A percentile compares a stretch with the other conserved stretches of the same genome.
Evolutionary conservation across 2,797 vertebrate genomes (phyloP).

Genomic region (Toxotes lorentzi): DNA sequence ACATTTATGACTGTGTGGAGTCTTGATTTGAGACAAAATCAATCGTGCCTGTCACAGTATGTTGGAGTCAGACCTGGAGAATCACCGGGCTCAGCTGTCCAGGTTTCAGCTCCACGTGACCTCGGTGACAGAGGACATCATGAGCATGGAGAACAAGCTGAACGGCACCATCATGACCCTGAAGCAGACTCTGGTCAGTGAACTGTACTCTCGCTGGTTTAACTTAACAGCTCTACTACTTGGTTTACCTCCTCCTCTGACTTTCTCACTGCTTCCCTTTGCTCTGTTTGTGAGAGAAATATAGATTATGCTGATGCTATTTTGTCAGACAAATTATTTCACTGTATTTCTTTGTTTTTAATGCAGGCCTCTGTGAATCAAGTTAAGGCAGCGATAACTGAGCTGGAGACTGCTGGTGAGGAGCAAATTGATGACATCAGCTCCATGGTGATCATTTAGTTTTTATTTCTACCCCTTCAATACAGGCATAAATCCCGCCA

Average conservation of each 20-base stretch:
- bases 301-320: neutral
- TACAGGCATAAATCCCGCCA: neutral
- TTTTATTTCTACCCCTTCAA: neutral
- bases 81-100: slow-evolving; percentile 75
- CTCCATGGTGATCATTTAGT: slow-evolving; percentile 54
- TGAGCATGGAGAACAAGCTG: slow-evolving; percentile 70
- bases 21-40: neutral
- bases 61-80: slow-evolving; percentile 80
- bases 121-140: slow-evolving; percentile 71
- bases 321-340: no score
- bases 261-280: neutral
- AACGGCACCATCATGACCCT: slow-evolving; percentile 63
- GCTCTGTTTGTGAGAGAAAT: neutral
- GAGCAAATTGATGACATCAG: slow-evolving; percentile 64
- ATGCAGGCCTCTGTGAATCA: slow-evolving; percentile 57
- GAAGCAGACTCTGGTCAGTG: slow-evolving; percentile 65
- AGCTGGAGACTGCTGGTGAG: slow-evolving; percentile 57
- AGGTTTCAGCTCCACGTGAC: slow-evolving; percentile 75
- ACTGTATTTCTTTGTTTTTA: neutral
- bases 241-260: neutral
- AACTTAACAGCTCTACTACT: neutral
- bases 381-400: slow-evolving; percentile 54
- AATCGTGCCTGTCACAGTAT: slow-evolving; percentile 31
- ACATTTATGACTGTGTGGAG: neutral
- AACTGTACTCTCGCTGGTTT: neutral